Base-by-base conservation (phyloP, 2,888 invertebrate species). In the Cheilosia scutellata region DNA sequence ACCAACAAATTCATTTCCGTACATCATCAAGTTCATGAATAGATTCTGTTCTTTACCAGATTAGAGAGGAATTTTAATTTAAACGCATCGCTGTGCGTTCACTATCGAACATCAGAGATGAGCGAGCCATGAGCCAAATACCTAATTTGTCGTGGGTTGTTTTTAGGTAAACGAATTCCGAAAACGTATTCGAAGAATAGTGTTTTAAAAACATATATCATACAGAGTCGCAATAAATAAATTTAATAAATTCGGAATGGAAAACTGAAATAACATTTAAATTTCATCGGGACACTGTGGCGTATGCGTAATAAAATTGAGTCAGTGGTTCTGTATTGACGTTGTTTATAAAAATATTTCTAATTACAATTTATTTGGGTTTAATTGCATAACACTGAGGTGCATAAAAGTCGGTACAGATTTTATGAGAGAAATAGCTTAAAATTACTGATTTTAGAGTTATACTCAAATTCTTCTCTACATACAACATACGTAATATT, bases 21-120 rank as follows among this genome's bases (percentile, higher is more conserved):
- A 74, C n/a, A n/a, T n/a, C n/a, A 57, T 82, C 80, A 86, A 80
- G 75, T 80, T 86, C 86, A 86, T 44, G 76, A 82, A 25, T 55
- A 16, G 7, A 33, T 57, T 68, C 42, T 27, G 11, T 62, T 55
- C n/a, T 65, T 72, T 40, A 25, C 53, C 44, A 49, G 63, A 57
- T 72, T 49, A 31, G 57, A 74, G 13, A 49, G 16, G 62, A 62
- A 63, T 74, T 74, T 47, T 42, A 25, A 6, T 62, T 53, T 5
- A 16, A 44, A 49, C 72, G 74, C 78, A 74, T 60, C 44, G 62
- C 40, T 66, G 16, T 72, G 78, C 72, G 62, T 66, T 77, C 55
- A 25, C 40, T 49, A 16, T 66, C 58, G 2, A 20, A 20, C 20
- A 20, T 20, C 20, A 2, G 47, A 42, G 63, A 31, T 20, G 55